Percentiles rank a stretch among this genome's conserved stretches.
phyloP scores from a whole-genome alignment of 2,797 vertebrate species.

The Chelon auratus region DNA sequence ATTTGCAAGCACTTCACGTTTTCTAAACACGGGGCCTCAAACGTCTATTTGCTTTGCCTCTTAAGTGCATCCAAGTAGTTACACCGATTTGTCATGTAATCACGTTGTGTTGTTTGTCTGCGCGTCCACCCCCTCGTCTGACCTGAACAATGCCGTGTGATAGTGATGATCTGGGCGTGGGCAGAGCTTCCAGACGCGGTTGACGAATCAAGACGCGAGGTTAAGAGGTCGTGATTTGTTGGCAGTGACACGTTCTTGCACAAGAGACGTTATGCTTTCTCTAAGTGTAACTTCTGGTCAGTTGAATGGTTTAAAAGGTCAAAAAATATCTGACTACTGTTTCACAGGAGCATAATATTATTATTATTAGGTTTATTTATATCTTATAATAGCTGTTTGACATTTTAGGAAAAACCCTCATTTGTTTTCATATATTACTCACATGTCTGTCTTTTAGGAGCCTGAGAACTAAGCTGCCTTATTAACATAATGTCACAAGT shows the following conservation, averaged over 20 bases:
- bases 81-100: too few species aligned
- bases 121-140: not conserved
- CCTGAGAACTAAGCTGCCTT: too few species aligned
- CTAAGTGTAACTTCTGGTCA: not conserved
- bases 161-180: slow-evolving; percentile 8
- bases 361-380: too few species aligned
- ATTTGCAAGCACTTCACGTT: slow-evolving; percentile 28
- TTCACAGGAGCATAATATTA: too few species aligned
- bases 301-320: not conserved
- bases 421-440: too few species aligned
- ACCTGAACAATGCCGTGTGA: slow-evolving; percentile 8
- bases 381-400: too few species aligned
- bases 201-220: slow-evolving; percentile 18
- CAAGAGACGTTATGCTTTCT: not conserved
- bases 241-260: not conserved
- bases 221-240: not conserved
- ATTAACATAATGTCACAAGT: too few species aligned
- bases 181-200: slow-evolving; percentile 11
- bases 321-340: not conserved
- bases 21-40: slow-evolving; percentile 32
- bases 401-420: too few species aligned
- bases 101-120: not conserved
- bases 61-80: slow-evolving; percentile 32
- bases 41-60: slow-evolving; percentile 33
- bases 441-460: too few species aligned